These are phyloP conservation scores for Poeciliopsis retropinna DNA, from an alignment of 2,113 vertebrate species.

Conservation along the genomic window DNA sequence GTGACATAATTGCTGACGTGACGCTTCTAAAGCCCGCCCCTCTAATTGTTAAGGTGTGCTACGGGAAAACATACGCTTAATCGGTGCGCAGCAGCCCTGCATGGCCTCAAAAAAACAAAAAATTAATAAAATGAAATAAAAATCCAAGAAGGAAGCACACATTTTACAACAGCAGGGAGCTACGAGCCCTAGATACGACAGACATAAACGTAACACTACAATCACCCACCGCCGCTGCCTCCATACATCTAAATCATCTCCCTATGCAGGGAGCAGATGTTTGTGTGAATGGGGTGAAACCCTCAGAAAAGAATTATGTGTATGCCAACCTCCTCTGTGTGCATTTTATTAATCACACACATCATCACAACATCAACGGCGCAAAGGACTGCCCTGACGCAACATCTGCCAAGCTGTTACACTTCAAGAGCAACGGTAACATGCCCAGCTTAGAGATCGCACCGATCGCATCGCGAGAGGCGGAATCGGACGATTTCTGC, in stretches of 20 bases:
- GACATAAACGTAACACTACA: slow-evolving; percentile 41
- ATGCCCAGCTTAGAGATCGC: background rate
- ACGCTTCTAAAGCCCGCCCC: slow-evolving; percentile 62
- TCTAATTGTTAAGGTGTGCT: slow-evolving; percentile 58
- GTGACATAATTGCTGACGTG: slow-evolving; percentile 62
- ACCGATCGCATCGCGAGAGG: background rate
- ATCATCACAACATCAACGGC: background rate
- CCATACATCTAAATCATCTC: slow-evolving; percentile 43
- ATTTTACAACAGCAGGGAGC: background rate
- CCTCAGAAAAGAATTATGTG: background rate
- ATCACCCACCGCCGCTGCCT: slow-evolving; percentile 45
- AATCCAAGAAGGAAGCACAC: background rate
- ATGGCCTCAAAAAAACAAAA: slow-evolving; percentile 5
- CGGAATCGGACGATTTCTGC: background rate
- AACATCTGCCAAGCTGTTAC: background rate
- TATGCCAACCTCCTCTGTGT: slow-evolving; percentile 57
- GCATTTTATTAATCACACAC: slow-evolving; percentile 70
- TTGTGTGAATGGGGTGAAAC: slow-evolving; percentile 4
- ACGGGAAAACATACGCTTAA: slow-evolving; percentile 52
- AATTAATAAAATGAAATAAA: no score
- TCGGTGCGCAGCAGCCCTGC: slow-evolving; percentile 36
- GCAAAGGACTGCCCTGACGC: background rate
- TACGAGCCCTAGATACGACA: slow-evolving; percentile 17
- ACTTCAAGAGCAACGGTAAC: background rate
- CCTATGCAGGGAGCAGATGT: slow-evolving; percentile 12